Percentiles rank a stretch among this genome's conserved stretches.
These are phyloP conservation scores for Stichopus horrens DNA, from an alignment of 53 echinoderm and acorn worm species.

Conservation along the genomic window DNA sequence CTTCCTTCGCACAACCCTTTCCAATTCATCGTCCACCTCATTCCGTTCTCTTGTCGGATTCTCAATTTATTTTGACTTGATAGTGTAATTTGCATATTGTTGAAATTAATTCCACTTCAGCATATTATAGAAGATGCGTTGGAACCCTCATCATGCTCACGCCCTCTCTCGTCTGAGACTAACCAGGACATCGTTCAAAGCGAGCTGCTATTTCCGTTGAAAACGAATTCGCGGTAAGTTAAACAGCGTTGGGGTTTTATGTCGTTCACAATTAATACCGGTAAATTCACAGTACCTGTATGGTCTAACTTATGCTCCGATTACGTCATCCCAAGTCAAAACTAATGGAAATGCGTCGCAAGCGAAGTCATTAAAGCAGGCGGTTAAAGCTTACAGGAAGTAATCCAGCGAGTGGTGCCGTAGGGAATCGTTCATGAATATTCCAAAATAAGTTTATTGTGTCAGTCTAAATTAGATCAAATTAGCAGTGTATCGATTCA, in stretches of 20 bases:
- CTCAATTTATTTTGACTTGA: no score
- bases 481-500: no score
- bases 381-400: not conserved
- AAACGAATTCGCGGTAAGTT: not conserved
- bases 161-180: slow-evolving; percentile 13
- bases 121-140: no score
- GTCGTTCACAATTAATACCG: no score
- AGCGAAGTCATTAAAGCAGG: not conserved
- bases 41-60: no score
- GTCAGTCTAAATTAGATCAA: not conserved
- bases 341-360: not conserved
- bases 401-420: not conserved
- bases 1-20: no score
- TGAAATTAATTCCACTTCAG: no score
- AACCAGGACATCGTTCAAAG: not conserved
- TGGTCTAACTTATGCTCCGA: not conserved
- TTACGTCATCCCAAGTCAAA: not conserved
- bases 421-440: not conserved
- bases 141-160: not conserved
- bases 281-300: no score
- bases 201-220: slow-evolving; percentile 22
- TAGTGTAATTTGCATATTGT: no score
- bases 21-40: no score
- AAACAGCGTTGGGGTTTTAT: no score
- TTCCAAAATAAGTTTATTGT: not conserved